Percentiles rank a stretch among this genome's conserved stretches.
Conservation (phyloP, 2,888 invertebrate genomes). For the Copidosoma aretas region DNA sequence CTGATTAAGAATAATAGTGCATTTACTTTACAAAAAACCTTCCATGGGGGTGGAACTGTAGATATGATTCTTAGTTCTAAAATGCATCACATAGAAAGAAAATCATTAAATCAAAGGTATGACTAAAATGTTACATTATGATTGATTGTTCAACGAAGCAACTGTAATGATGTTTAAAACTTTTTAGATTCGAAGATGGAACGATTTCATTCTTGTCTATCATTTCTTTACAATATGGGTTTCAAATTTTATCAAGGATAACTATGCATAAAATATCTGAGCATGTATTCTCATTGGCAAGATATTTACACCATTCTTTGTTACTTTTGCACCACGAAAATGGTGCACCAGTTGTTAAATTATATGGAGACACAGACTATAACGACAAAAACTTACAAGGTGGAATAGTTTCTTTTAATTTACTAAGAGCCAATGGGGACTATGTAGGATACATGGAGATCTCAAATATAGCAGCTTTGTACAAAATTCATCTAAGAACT, state of each 20-base stretch:
- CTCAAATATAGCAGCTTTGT: conserved; percentile 85
- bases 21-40: conserved; percentile 71
- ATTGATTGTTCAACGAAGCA: background rate
- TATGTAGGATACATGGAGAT: conserved; percentile 92
- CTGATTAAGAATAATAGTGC: conserved; percentile 75
- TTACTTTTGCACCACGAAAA: conserved; percentile 73
- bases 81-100: conserved; percentile 75
- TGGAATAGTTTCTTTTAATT: conserved; percentile 87
- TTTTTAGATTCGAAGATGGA: conserved; percentile 89
- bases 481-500: conserved; percentile 85
- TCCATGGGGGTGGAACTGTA: conserved; percentile 95
- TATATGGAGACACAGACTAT: conserved; percentile 80
- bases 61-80: conserved; percentile 78
- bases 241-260: conserved; percentile 71
- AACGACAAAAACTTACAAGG: conserved; percentile 74
- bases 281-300: conserved; percentile 80
- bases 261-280: conserved; percentile 71
- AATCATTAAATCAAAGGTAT: conserved; percentile 76
- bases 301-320: conserved; percentile 74
- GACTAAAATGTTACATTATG: conserved; percentile 16
- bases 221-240: conserved; percentile 80
- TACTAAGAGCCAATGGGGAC: conserved; percentile 77
- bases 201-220: conserved; percentile 88
- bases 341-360: conserved; percentile 70
- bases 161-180: background rate